Evolutionary conservation across 2,888 invertebrate species (phyloP).

Genomic region (Mimachlamys varia): DNA sequence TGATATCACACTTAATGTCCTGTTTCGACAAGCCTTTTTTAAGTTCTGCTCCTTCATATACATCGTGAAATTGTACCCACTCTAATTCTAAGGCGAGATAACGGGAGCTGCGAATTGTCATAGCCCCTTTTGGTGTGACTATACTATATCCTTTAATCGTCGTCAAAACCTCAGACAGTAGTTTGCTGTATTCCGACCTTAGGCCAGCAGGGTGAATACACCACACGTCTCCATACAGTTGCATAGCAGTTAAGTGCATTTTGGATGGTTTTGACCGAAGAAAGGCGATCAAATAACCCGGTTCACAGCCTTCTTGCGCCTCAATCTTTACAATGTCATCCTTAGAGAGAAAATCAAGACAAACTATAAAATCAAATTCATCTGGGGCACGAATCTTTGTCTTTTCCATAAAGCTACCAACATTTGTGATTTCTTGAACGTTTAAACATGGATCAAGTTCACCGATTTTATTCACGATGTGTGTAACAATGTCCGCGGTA

Average conservation of each 20-base stretch:
- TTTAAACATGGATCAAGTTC: conserved; percentile 7
- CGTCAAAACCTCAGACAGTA: background rate
- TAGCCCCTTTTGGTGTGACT: background rate
- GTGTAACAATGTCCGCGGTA: background rate
- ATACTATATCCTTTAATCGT: background rate
- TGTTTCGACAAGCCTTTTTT: background rate
- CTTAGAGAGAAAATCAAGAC: background rate
- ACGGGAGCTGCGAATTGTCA: background rate
- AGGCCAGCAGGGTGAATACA: background rate
- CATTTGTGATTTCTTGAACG: background rate
- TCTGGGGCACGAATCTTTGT: background rate
- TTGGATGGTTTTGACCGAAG: background rate
- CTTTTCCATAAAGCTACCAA: background rate
- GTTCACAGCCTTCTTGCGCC: background rate
- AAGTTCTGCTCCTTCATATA: background rate
- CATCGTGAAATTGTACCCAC: background rate
- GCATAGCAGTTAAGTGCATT: background rate
- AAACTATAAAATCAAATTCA: background rate
- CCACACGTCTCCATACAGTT: background rate
- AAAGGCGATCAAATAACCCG: background rate
- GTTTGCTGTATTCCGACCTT: background rate
- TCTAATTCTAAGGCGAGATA: background rate
- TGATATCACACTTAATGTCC: background rate
- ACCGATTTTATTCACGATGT: conserved; percentile 12
- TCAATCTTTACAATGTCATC: background rate